Evolutionary conservation across 2,888 invertebrate species (phyloP), one percentile per base, ranked within the genome.

Genomic region (Stictocephala bisonia): DNA sequence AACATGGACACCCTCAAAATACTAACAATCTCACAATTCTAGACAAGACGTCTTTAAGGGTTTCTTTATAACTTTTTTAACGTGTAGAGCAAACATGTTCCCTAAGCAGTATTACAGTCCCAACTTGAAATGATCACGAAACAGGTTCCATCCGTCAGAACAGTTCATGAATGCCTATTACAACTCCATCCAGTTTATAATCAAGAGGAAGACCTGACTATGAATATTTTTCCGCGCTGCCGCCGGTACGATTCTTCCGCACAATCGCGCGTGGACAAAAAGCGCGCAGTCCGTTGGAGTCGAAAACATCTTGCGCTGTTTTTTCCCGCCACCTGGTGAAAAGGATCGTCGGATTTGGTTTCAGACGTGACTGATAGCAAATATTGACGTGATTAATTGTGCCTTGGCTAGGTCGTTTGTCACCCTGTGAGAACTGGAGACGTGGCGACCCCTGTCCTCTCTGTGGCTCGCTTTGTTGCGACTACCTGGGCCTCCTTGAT

Each of bases 351-450:
- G 56, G 56, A 56, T 56, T 56, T 35, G 60, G 51, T 68, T 41
- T 44, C 56, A 40, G 56, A 27, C 58, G 70, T 71, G 70, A 71
- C 58, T 44, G 70, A 58, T 71, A 56, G 70, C 58, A 44, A 71
- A 71, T 71, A 58, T 58, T 15, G 41, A 15, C 27, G 27, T 71
- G 70, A 71, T 71, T 58, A 71, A 71, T 71, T 26, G 56, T 29
- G 2, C 29, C 58, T 1, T 24, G 6, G 11, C 64, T 7, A 15
- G 15, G 18, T 64, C 60, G 31, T 60, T 60, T 60, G 35, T 64
- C 41, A 64, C 44, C 44, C 35, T 31, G 35, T 6, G 35, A 31
- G 35, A 31, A 31, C 11, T 11, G 7, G 44, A 44, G 44, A 44
- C 44, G 44, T 9, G 44, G 4, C 44, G 15, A 4, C 11, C 22